Evolutionary conservation across 2,888 invertebrate species (phyloP).

Genomic region (Cybosia mesomella): DNA sequence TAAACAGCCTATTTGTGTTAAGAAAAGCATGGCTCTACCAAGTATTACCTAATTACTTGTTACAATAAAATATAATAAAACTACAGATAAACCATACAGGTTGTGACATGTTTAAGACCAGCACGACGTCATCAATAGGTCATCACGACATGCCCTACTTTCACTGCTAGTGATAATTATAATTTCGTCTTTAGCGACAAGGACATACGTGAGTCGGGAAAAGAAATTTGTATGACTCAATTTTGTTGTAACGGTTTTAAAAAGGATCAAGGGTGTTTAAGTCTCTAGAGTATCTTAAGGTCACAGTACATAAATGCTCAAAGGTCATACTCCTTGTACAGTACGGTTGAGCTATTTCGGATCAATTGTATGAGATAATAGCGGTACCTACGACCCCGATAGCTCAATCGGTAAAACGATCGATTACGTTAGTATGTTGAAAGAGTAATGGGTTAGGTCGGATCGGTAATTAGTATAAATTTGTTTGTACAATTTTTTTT

Average conservation of each 20-base stretch:
- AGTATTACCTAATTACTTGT: neutral
- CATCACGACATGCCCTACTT: conserved; percentile 23
- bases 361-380: neutral
- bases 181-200: conserved; percentile 15
- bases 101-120: neutral
- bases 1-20: neutral
- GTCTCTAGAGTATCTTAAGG: neutral
- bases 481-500: too few relatives aligned
- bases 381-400: neutral
- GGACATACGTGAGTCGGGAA: conserved; percentile 11
- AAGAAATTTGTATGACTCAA: conserved; percentile 5
- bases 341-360: neutral
- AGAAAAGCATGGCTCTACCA: too few relatives aligned
- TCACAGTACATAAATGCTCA: neutral
- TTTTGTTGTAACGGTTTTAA: neutral
- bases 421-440: neutral
- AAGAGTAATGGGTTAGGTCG: neutral
- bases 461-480: too few relatives aligned
- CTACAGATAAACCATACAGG: neutral
- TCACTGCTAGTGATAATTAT: conserved; percentile 23
- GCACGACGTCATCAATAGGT: conserved; percentile 18
- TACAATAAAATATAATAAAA: conserved; percentile 1
- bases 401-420: neutral
- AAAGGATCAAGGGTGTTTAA: neutral
- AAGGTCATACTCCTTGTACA: neutral